phyloP scores from a whole-genome alignment of 1,140 invertebrate genomes.

The Whitmania pigra region DNA sequence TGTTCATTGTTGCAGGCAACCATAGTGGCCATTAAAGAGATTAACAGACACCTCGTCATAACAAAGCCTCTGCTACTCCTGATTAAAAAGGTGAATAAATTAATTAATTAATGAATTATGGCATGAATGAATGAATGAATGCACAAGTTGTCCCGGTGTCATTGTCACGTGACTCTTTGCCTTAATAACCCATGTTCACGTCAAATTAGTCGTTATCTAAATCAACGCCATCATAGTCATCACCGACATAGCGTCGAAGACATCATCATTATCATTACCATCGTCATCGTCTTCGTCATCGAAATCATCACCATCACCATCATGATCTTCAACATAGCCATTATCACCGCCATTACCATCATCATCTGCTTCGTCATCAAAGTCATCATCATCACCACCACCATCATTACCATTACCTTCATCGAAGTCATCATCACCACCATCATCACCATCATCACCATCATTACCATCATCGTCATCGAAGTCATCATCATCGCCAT shows the following conservation, averaged over 20 bases:
- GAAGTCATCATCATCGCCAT: background rate
- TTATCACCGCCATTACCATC: background rate
- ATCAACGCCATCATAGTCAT: background rate
- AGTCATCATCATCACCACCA: background rate
- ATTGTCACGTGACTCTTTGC: no score
- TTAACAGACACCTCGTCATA: conserved; percentile 62
- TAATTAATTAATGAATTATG: no score
- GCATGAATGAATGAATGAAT: no score
- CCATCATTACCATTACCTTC: no score
- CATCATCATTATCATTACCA: background rate
- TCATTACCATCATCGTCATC: background rate
- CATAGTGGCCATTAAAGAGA: conserved; percentile 74
- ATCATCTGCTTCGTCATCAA: background rate
- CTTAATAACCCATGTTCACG: no score
- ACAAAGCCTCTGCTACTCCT: conserved; percentile 70
- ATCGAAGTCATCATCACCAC: background rate
- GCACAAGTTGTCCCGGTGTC: no score
- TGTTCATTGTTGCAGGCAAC: conserved; percentile 41
- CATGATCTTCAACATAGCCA: background rate
- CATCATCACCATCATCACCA: background rate
- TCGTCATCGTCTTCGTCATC: background rate
- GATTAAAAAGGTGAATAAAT: conserved; percentile 60
- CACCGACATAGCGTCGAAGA: background rate
- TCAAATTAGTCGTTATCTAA: background rate
- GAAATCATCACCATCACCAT: background rate